Evolutionary conservation across 2,113 vertebrate species (phyloP).

Genomic region (Tragelaphus scriptus): DNA sequence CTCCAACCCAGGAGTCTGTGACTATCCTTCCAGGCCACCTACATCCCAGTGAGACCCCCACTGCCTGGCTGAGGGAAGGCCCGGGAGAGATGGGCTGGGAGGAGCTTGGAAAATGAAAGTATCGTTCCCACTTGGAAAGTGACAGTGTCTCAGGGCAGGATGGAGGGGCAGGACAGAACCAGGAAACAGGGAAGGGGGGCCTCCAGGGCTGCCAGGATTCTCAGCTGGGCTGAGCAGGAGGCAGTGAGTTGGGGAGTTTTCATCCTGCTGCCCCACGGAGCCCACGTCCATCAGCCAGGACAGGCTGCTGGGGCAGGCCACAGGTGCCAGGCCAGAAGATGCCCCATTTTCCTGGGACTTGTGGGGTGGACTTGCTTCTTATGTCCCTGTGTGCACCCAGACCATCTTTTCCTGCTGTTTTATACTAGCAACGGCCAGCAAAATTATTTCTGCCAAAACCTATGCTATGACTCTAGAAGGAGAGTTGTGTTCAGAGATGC

Average conservation of each 20-base stretch:
- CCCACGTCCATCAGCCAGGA: background rate
- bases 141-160: background rate
- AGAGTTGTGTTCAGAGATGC: background rate
- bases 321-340: background rate
- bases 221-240: background rate
- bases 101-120: background rate
- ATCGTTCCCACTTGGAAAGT: background rate
- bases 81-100: background rate
- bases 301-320: rapidly evolving
- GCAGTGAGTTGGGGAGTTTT: background rate
- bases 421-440: background rate
- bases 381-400: rapidly evolving
- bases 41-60: background rate
- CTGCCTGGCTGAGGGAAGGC: background rate
- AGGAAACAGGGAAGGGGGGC: background rate
- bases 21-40: background rate
- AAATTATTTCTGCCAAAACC: background rate
- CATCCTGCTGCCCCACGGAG: rapidly evolving
- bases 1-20: background rate
- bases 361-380: background rate
- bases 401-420: background rate
- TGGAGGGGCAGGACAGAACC: background rate
- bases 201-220: background rate
- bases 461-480: background rate
- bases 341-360: background rate